Evolutionary conservation across 2,888 invertebrate genomes (phyloP).

Genomic region (Cantharis nigra): DNA sequence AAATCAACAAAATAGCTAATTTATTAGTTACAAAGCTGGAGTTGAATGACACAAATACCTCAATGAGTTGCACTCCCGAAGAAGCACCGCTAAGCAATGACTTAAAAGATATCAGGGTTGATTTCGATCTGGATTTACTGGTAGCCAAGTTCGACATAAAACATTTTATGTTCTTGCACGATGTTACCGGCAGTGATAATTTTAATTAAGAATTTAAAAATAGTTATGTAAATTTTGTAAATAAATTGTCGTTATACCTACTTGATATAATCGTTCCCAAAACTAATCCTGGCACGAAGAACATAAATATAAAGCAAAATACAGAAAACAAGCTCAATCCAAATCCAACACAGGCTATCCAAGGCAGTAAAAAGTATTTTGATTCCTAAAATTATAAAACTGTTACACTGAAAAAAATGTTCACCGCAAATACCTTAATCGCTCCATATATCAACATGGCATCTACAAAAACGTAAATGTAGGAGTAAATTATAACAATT

Average conservation of each 20-base stretch:
- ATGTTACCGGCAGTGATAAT: not conserved
- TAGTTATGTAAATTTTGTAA: not conserved
- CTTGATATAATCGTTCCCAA: conserved; percentile 17
- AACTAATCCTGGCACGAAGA: conserved; percentile 14
- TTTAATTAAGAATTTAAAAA: not conserved
- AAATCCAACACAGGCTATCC: conserved; percentile 22
- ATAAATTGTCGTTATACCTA: not conserved
- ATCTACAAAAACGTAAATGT: conserved; percentile 13
- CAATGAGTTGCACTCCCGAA: not conserved
- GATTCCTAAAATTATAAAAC: conserved; percentile 1
- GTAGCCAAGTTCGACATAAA: not conserved
- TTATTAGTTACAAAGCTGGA: not conserved
- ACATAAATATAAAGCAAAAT: conserved; percentile 23
- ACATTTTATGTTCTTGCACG: not conserved
- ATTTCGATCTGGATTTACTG: not conserved
- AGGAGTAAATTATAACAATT: conserved; percentile 18
- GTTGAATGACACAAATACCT: not conserved
- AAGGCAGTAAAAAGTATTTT: conserved; percentile 22
- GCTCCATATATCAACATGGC: conserved; percentile 16
- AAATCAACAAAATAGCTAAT: not conserved
- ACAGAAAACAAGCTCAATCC: conserved; percentile 10
- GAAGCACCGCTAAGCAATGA: not conserved
- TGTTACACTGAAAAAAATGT: not conserved
- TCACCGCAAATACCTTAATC: conserved; percentile 4
- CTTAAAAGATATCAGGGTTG: not conserved